Conservation (phyloP, 2,113 vertebrate species). For the Pelvicachromis taeniatus region DNA sequence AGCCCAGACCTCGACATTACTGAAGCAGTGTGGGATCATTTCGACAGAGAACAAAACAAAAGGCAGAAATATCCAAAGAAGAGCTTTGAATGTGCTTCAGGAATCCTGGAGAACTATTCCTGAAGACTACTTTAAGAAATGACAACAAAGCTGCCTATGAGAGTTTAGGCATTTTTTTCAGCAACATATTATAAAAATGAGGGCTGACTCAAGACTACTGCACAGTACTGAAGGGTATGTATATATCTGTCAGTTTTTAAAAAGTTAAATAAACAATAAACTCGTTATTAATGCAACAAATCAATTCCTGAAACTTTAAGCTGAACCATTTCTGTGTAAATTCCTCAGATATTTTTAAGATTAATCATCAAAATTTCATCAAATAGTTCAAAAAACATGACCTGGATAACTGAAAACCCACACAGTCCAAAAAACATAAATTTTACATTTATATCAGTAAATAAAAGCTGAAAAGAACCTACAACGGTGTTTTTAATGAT, state of each 20-base stretch:
- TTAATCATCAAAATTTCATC: not conserved
- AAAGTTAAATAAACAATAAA: not conserved
- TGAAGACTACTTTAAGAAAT: too few relatives aligned
- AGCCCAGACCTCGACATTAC: too few relatives aligned
- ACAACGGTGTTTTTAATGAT: not conserved
- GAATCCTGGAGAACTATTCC: too few relatives aligned
- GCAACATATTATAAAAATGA: not conserved
- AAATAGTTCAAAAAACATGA: not conserved
- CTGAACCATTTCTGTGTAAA: not conserved
- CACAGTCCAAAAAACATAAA: not conserved
- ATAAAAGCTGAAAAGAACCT: not conserved
- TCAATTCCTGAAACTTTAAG: not conserved
- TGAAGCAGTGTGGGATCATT: too few relatives aligned
- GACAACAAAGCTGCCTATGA: too few relatives aligned
- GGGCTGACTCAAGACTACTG: not conserved
- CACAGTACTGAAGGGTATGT: not conserved
- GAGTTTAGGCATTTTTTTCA: not conserved
- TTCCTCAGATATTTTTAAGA: not conserved
- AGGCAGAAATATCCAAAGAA: too few relatives aligned
- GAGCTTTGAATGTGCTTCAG: too few relatives aligned
- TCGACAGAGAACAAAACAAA: too few relatives aligned
- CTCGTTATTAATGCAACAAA: not conserved
- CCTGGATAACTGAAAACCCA: not conserved
- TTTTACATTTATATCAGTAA: not conserved
- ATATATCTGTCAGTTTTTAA: not conserved